Evolutionary conservation across 1,140 invertebrate genomes (phyloP), one percentile per base, ranked within the genome.

Genomic region (Penaeus japonicus): DNA sequence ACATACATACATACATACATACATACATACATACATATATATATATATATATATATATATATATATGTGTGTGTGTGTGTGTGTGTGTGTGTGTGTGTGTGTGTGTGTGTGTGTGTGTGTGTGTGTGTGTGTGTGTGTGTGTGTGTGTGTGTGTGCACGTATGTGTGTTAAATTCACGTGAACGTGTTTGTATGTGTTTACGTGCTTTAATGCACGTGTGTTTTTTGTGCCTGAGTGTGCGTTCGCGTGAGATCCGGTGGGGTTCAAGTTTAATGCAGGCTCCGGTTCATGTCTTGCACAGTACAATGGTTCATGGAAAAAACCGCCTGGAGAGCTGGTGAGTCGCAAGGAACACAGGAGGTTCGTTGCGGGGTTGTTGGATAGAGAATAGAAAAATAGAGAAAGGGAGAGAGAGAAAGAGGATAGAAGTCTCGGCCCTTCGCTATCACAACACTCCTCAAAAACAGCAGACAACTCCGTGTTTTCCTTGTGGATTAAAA

Each of bases 401-500:
- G 73, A 77, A 20, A 32, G 73, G n/a, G 32, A 18, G 18, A 35
- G 32, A 35, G 73, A 35, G 18, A 30, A 22, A 30, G 73, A 30
- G 24, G 27, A 75, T 35, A 75, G 73, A 24, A 30, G 73, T 35
- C 35, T 18, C 73, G 24, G 24, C 47, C 27, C 47, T 27, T 39
- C 78, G 54, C 78, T 47, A 47, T 53, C 32, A 53, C 77, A 35
- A 35, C 77, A 47, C 54, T 47, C 59, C 27, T 35, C 57, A 84
- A 59, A 84, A 59, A 84, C 82, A 84, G 59, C 82, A 73, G 73
- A 84, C 82, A 84, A 35, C 30, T 53, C 82, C 27, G 32, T 84
- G 82, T 84, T 84, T 84, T 84, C 73, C 59, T 84, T 84, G 82
- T 15, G 59, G 82, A 84, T 84, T 84, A 84, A 84, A 70, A 84